Evolutionary conservation across 2,797 vertebrate genomes (phyloP).

Genomic region (Cirrhinus molitorella): DNA sequence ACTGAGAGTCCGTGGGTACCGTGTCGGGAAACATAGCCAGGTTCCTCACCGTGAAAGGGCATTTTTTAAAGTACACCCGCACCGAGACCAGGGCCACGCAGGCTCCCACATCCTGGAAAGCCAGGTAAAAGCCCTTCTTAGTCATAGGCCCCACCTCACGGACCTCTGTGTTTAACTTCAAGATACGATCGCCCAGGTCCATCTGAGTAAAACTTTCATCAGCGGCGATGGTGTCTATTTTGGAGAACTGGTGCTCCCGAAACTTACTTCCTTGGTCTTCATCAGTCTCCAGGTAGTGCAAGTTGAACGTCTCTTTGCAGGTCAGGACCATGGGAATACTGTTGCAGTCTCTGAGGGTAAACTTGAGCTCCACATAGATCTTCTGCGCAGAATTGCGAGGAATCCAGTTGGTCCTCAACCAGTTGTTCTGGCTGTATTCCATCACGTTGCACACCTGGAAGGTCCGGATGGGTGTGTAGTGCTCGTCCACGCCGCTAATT

Average conservation of each 20-base stretch:
- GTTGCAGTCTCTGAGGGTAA: conserved; percentile 96
- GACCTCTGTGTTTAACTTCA: conserved; percentile 97
- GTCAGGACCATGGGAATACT: conserved; percentile 96
- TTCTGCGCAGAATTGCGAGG: conserved; percentile 94
- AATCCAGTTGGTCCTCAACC: conserved; percentile 98
- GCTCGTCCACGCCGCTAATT: conserved; percentile 97
- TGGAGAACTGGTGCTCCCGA: conserved; percentile 92
- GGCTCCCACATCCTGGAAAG: conserved; percentile 96
- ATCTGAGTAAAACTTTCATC: conserved; percentile 99
- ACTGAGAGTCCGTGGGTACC: conserved; percentile 95
- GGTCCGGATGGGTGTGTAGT: conserved; percentile 96
- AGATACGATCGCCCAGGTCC: conserved; percentile 96
- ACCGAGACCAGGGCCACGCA: conserved; percentile 97
- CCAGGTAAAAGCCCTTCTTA: conserved; percentile 95
- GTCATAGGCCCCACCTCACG: conserved; percentile 94
- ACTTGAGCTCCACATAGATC: conserved; percentile 97
- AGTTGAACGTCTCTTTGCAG: conserved; percentile 98
- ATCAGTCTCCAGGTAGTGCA: conserved; percentile 94
- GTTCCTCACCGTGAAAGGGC: conserved; percentile 93
- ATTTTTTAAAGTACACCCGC: conserved; percentile 98
- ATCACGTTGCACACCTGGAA: conserved; percentile 99
- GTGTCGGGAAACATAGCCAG: conserved; percentile 97
- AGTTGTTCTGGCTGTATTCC: conserved; percentile 99
- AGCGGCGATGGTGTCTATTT: conserved; percentile 97
- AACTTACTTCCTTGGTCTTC: conserved; percentile 93